Evolutionary conservation across 2,888 invertebrate species (phyloP).

Genomic region (Leptinotarsa rubiginosa): DNA sequence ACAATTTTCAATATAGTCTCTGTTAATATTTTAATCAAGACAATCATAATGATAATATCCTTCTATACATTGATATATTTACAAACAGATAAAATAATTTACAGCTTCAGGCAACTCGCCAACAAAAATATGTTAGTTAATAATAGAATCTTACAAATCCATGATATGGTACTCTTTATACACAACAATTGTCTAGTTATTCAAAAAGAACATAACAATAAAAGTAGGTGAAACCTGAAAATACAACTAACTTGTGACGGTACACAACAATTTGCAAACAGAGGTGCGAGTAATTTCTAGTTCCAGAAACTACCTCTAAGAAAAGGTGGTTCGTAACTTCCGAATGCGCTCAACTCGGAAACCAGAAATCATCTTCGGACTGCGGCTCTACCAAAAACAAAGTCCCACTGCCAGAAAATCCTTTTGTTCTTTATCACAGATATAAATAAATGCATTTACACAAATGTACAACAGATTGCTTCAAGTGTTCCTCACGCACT

Average conservation of each 20-base stretch:
- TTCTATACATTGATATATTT: constrained; percentile 69
- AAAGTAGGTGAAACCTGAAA: constrained; percentile 54
- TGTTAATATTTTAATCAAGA: constrained; percentile 69
- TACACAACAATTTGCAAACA: constrained; percentile 53
- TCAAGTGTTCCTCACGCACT: constrained; percentile 51
- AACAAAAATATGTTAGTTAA: constrained; percentile 61
- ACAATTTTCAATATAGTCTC: constrained; percentile 59
- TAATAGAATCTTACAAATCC: constrained; percentile 63
- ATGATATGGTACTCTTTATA: constrained; percentile 66
- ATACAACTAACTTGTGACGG: constrained; percentile 50
- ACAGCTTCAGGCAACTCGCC: constrained; percentile 61
- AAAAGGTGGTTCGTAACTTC: constrained; percentile 37
- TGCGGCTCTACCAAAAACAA: constrained; percentile 20
- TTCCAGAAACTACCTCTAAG: constrained; percentile 50
- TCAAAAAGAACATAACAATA: constrained; percentile 62
- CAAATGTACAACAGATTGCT: constrained; percentile 66
- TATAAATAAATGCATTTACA: constrained; percentile 68
- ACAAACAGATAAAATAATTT: constrained; percentile 68
- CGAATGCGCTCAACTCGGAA: constrained; percentile 1
- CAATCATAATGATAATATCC: constrained; percentile 67
- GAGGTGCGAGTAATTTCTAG: constrained; percentile 52
- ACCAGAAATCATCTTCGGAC: constrained; percentile 20
- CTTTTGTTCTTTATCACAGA: constrained; percentile 67
- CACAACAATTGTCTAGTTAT: constrained; percentile 62
- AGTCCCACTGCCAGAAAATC: constrained; percentile 56